phyloP scores from a whole-genome alignment of 1,140 invertebrate genomes.

The Heterodera schachtii region DNA sequence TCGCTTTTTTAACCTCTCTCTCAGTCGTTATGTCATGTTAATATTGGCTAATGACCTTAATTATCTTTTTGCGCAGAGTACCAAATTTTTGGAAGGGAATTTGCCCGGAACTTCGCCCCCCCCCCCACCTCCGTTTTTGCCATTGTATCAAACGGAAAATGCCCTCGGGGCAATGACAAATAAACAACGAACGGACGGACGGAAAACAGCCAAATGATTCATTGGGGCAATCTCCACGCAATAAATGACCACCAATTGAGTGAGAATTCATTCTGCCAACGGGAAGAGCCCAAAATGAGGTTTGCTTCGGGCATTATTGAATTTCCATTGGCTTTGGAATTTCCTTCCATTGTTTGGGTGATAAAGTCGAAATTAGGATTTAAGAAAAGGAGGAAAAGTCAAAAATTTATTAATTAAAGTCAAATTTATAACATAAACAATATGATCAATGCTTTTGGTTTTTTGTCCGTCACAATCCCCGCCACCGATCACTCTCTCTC shows the following conservation, averaged over 20 bases:
- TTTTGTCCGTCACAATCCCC: background rate
- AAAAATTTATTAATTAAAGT: background rate
- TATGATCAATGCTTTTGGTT: background rate
- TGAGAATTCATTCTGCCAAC: background rate
- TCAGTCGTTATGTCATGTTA: background rate
- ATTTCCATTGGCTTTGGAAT: background rate
- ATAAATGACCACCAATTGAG: background rate
- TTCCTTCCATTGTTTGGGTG: too few relatives aligned
- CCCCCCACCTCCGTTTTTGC: background rate
- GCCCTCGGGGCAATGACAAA: background rate
- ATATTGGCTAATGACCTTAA: background rate
- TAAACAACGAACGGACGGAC: background rate
- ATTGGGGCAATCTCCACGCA: background rate
- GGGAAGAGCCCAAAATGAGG: background rate
- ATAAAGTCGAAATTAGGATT: background rate
- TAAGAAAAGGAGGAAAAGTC: too few relatives aligned
- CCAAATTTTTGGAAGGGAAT: background rate
- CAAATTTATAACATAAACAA: conserved; percentile 1
- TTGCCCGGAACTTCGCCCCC: background rate
- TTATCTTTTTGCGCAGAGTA: background rate
- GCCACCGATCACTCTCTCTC: too few relatives aligned
- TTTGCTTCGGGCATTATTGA: background rate
- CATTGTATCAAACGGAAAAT: background rate
- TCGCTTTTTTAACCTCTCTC: background rate
- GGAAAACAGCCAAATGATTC: background rate